Evolutionary conservation across 2,113 vertebrate genomes (phyloP).

Genomic region (Mormyrus iriodes): DNA sequence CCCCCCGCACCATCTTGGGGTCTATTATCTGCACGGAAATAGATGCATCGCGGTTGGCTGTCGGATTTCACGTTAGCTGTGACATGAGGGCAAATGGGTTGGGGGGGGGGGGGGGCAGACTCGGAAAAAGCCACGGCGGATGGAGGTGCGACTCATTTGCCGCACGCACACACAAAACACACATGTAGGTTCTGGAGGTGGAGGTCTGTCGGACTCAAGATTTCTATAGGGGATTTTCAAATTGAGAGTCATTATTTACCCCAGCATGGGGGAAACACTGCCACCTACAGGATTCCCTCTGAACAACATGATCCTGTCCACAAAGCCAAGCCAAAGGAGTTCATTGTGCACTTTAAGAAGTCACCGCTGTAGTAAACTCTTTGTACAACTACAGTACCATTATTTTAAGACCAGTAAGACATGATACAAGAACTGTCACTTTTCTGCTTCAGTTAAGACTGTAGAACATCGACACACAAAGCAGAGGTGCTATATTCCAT

Average conservation of each 20-base stretch:
- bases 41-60: conserved; percentile 4
- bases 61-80: background rate
- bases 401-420: background rate
- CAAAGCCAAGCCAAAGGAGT: background rate
- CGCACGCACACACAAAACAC: conserved; percentile 40
- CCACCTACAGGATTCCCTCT: background rate
- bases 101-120: background rate
- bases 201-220: background rate
- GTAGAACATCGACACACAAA: background rate
- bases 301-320: background rate
- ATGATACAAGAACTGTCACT: background rate
- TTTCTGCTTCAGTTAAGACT: background rate
- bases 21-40: conserved; percentile 75
- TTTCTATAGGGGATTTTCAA: background rate
- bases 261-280: background rate
- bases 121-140: background rate
- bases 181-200: background rate
- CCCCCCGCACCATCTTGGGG: conserved; percentile 73
- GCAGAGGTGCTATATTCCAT: background rate
- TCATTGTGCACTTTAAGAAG: background rate
- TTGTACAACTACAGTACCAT: background rate
- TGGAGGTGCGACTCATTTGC: conserved; percentile 18
- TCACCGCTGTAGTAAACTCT: background rate
- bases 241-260: background rate
- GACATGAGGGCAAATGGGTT: background rate